Percentiles rank a stretch among this genome's conserved stretches.
Evolutionary conservation across 2,888 invertebrate genomes (phyloP).

Genomic region (Tinea semifulvella): DNA sequence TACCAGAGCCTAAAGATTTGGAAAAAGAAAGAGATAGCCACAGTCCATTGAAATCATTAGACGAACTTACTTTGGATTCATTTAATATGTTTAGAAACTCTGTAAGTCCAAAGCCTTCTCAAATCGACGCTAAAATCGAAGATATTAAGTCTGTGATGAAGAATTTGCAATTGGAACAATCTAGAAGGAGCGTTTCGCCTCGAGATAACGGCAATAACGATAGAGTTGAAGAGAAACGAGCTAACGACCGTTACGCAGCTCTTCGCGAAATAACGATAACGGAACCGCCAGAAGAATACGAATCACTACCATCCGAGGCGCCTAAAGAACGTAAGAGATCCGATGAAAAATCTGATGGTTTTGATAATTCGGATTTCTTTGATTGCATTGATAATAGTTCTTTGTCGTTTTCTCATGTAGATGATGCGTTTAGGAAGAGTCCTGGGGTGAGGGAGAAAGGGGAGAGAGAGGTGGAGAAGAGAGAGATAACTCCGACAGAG

Average conservation of each 20-base stretch:
- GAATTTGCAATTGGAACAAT: conserved; percentile 45
- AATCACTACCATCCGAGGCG: conserved; percentile 53
- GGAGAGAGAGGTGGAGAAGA: conserved; percentile 27
- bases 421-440: conserved; percentile 60
- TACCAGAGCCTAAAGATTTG: conserved; percentile 31
- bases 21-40: conserved; percentile 32
- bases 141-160: conserved; percentile 59
- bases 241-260: conserved; percentile 80
- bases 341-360: conserved; percentile 61
- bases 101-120: conserved; percentile 52
- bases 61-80: conserved; percentile 48
- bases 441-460: conserved; percentile 30
- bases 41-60: conserved; percentile 49
- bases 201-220: conserved; percentile 46
- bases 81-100: conserved; percentile 53
- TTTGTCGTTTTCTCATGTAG: conserved; percentile 56
- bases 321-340: conserved; percentile 59
- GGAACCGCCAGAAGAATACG: conserved; percentile 62
- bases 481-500: conserved; percentile 25
- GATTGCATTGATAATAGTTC: conserved; percentile 63
- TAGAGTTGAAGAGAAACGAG: conserved; percentile 43
- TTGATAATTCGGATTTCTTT: conserved; percentile 61
- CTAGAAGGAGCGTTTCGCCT: conserved; percentile 48
- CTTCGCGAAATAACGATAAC: conserved; percentile 78
- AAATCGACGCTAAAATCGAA: conserved; percentile 54